A percentile compares a stretch with the other conserved stretches of the same genome.
These are phyloP conservation scores for Diacarnus erythraeanus DNA, from an alignment of 37 sponge, comb jelly and placozoan genomes.

Conservation along the genomic window DNA sequence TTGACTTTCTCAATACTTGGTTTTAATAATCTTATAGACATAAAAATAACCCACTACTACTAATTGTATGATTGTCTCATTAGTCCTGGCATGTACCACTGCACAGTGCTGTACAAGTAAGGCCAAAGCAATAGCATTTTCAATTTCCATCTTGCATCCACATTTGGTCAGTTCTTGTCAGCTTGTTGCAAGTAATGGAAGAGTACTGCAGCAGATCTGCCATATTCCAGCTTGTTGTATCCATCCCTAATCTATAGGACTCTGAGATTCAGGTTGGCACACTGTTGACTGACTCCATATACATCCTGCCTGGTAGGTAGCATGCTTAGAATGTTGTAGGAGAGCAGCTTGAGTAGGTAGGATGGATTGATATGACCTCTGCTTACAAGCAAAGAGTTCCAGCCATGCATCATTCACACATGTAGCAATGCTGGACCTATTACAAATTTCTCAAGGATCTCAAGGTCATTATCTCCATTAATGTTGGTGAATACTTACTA, in stretches of 20 bases:
- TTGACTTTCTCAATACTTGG: neutral
- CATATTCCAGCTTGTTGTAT: too few species aligned
- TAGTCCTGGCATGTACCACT: too few species aligned
- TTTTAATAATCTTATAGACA: too few species aligned
- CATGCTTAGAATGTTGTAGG: neutral
- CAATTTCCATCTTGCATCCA: too few species aligned
- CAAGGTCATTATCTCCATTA: neutral
- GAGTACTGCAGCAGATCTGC: too few species aligned
- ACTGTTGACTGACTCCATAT: too few species aligned
- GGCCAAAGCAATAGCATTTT: too few species aligned
- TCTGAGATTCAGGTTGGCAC: neutral
- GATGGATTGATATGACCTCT: neutral
- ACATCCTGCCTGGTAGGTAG: conserved; percentile 4
- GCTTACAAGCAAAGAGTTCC: conserved; percentile 2
- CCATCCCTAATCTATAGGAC: neutral
- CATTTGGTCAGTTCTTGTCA: too few species aligned
- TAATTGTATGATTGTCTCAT: too few species aligned
- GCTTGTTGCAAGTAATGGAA: too few species aligned
- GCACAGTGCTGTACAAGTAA: too few species aligned
- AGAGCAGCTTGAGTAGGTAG: conserved; percentile 12
- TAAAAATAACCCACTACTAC: too few species aligned
- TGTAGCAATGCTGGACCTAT: conserved; percentile 6
- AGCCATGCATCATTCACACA: conserved; percentile 3
- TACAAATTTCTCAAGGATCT: neutral
- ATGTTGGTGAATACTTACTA: neutral